Conservation (phyloP, 92 coral and sea anemone genomes). For the Palythoa grandis region DNA sequence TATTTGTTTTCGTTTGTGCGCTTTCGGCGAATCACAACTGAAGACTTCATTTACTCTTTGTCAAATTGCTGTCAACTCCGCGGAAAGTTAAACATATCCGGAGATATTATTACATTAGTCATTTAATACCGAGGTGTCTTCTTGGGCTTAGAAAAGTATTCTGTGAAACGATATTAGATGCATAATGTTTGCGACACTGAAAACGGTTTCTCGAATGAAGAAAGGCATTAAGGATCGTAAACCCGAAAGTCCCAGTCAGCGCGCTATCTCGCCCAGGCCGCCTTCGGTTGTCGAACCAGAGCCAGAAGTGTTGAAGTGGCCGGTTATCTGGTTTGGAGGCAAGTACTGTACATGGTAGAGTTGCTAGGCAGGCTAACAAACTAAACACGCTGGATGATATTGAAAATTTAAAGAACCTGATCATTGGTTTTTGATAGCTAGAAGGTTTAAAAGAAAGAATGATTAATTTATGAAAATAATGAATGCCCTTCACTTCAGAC, state of each 20-base stretch:
- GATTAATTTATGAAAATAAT: too few relatives aligned
- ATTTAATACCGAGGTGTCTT: conserved; percentile 10
- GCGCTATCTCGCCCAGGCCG: conserved; percentile 63
- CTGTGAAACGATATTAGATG: neutral
- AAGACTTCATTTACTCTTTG: neutral
- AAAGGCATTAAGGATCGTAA: conserved; percentile 60
- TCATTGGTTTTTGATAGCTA: neutral
- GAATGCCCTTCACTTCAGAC: too few relatives aligned
- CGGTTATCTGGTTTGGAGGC: conserved; percentile 88
- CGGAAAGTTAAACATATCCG: conserved; percentile 25
- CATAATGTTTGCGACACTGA: conserved; percentile 83
- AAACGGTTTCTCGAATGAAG: conserved; percentile 86
- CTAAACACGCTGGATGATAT: neutral
- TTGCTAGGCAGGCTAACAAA: conserved; percentile 38
- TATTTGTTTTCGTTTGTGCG: conserved; percentile 18
- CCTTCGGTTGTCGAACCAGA: conserved; percentile 61
- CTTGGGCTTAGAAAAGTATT: conserved; percentile 21
- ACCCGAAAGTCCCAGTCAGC: conserved; percentile 46
- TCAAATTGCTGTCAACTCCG: conserved; percentile 12
- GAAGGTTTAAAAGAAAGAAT: too few relatives aligned
- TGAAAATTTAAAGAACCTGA: neutral
- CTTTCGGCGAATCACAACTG: conserved; percentile 39
- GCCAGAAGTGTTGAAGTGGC: conserved; percentile 53
- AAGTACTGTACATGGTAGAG: conserved; percentile 32
- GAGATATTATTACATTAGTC: neutral